Evolutionary conservation across 2,888 invertebrate genomes (phyloP), one percentile per base, ranked within the genome.

Genomic region (Automeris io): DNA sequence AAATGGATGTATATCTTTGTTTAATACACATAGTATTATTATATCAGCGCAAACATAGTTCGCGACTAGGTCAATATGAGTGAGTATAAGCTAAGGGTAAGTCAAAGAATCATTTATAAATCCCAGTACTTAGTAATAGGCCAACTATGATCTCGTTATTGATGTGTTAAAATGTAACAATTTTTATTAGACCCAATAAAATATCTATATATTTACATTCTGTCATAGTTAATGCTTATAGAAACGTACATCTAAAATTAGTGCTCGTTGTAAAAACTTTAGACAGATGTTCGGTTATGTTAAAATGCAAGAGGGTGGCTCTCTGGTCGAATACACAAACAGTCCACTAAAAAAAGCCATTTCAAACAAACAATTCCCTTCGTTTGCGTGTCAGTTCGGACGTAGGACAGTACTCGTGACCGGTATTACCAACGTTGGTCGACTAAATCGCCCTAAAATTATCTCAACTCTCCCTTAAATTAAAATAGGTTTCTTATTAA

Each of bases 351-450:
- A 59, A n/a, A 59, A 60, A 52, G 54, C 53, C 45, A 51, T 57
- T 53, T 60, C 57, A 60, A 60, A 65, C 51, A 59, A 60, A 60
- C 59, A 61, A 45, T 48, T 45, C 52, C 54, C 54, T 65, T 59
- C 51, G 54, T 46, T 43, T 44, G 51, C 43, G 52, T 51, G 54
- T 49, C 32, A 26, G 32, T 12, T 31, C 21, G 23, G 22, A 22
- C 18, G 16, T 11, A 12, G 19, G 12, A 19, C 19, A n/a, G 19
- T 31, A 23, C 8, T 12, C n/a, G 2, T 18, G 31, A 22, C 11
- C 23, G 23, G n/a, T n/a, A n/a, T n/a, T n/a, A n/a, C n/a, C n/a
- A n/a, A n/a, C n/a, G n/a, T n/a, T n/a, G n/a, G n/a, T n/a, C n/a
- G n/a, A n/a, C n/a, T n/a, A n/a, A n/a, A n/a, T n/a, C n/a, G n/a